These are phyloP conservation scores for Alouatta palliata DNA, from an alignment of 2,113 vertebrate species.

Conservation along the genomic window DNA sequence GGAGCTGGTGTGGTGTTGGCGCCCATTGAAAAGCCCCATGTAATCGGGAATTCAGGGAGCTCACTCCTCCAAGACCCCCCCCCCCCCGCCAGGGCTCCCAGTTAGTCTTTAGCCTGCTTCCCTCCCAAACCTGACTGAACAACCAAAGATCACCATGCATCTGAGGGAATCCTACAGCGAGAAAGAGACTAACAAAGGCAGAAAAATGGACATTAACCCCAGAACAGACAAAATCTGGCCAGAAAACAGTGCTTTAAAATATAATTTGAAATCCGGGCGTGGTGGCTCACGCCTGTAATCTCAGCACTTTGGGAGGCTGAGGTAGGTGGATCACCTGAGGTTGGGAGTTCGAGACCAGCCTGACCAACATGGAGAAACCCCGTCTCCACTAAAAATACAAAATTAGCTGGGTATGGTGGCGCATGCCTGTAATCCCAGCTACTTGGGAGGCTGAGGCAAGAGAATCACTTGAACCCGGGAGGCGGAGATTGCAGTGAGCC, in stretches of 20 bases:
- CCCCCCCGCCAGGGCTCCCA: no score
- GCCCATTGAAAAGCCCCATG: neutral
- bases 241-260: neutral
- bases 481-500: no score
- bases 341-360: no score
- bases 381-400: no score
- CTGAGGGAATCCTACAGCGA: neutral
- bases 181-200: neutral
- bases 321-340: no score
- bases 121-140: neutral
- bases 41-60: neutral
- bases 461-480: no score
- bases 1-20: neutral
- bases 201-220: neutral
- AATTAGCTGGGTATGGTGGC: no score
- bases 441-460: no score
- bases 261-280: neutral
- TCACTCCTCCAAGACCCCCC: neutral
- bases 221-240: neutral
- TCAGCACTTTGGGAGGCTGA: no score
- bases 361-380: no score
- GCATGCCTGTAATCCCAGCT: no score
- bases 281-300: no score
- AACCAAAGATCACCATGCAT: neutral
- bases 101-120: neutral